Evolutionary conservation across 1,140 invertebrate genomes (phyloP).

Genomic region (Manduca sexta): DNA sequence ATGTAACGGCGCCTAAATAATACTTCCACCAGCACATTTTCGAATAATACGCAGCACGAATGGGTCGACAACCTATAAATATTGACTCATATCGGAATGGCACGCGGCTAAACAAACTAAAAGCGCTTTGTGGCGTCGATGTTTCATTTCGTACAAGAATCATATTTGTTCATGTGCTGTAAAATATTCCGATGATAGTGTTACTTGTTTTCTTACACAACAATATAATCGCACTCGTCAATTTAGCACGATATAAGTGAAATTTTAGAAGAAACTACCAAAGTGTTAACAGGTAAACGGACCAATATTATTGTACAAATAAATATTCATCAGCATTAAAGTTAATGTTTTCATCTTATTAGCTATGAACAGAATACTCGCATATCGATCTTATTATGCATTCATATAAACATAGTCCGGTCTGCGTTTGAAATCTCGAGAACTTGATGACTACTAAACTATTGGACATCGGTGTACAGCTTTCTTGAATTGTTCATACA

Average conservation of each 20-base stretch:
- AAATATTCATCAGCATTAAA: too few species aligned
- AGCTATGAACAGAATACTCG: too few species aligned
- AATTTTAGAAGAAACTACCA: too few species aligned
- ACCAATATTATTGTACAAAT: too few species aligned
- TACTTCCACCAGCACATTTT: conserved; percentile 18
- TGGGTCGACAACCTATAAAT: conserved; percentile 52
- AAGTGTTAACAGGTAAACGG: too few species aligned
- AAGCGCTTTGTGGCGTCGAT: conserved; percentile 15
- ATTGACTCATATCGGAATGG: conserved; percentile 45
- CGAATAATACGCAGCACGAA: conserved; percentile 16
- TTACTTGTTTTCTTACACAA: too few species aligned
- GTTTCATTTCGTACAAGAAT: conserved; percentile 1
- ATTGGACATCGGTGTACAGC: conserved; percentile 20
- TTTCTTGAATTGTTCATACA: conserved; percentile 28
- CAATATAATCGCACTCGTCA: too few species aligned
- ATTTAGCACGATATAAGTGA: too few species aligned
- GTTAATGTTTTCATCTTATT: too few species aligned
- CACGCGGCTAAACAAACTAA: conserved; percentile 32
- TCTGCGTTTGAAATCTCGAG: conserved; percentile 34
- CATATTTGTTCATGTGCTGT: neutral
- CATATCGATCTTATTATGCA: neutral
- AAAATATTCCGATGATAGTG: too few species aligned
- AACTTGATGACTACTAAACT: conserved; percentile 28
- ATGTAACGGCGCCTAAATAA: conserved; percentile 48
- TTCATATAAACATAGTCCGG: conserved; percentile 20